A percentile compares a stretch with the other conserved stretches of the same genome.
Conservation (phyloP, 2,888 invertebrate genomes). For the Leptinotarsa peninsularis region DNA sequence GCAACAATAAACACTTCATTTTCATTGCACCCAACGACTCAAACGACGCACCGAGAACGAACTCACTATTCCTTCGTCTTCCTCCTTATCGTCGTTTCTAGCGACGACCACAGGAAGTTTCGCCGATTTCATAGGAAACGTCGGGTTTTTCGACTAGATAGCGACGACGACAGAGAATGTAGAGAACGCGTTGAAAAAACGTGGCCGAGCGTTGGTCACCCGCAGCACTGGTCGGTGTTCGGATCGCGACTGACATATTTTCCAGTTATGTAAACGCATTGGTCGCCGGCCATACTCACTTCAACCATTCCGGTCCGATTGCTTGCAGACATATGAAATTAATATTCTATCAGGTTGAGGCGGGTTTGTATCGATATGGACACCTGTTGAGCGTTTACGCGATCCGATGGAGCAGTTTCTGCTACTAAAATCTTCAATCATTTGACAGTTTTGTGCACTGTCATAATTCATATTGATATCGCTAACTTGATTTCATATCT, state of each 20-base stretch:
- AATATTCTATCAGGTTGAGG: constrained; percentile 25
- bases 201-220: constrained; percentile 32
- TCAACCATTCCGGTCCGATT: constrained; percentile 35
- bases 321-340: constrained; percentile 31
- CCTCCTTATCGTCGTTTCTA: constrained; percentile 13
- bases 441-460: no score
- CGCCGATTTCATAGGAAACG: constrained; percentile 40
- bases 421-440: no score
- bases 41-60: not conserved
- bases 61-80: not conserved
- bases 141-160: constrained; percentile 34
- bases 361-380: not conserved
- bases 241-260: constrained; percentile 45
- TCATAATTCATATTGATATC: no score
- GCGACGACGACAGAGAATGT: not conserved
- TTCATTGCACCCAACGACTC: constrained; percentile 4
- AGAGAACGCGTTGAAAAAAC: constrained; percentile 8
- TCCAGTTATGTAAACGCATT: constrained; percentile 48
- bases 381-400: not conserved
- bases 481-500: no score
- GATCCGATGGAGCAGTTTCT: no score
- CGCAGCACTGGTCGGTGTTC: constrained; percentile 26
- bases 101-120: constrained; percentile 21
- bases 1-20: constrained; percentile 33
- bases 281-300: constrained; percentile 35